phyloP scores from a whole-genome alignment of 1,140 invertebrate genomes.

The Scaptomyza pallida region DNA sequence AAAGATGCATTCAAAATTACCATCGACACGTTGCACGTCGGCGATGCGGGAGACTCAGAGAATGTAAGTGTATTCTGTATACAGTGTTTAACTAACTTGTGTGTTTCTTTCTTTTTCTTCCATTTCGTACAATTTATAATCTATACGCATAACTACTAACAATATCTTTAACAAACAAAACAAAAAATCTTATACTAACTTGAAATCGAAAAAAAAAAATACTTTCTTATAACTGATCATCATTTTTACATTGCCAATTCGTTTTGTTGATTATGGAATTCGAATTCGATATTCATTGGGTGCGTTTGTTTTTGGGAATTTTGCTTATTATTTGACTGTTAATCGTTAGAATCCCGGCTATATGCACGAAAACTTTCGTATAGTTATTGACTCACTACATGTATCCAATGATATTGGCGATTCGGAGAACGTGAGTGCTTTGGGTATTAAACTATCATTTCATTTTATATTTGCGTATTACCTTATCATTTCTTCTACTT shows the following conservation, averaged over 20 bases:
- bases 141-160: conserved; percentile 32
- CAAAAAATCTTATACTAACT: too few species aligned
- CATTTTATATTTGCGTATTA: conserved; percentile 29
- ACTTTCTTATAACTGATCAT: conserved; percentile 22
- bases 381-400: conserved; percentile 98
- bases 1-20: conserved; percentile 92
- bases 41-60: conserved; percentile 85
- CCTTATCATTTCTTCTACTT: conserved; percentile 32
- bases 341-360: conserved; percentile 96
- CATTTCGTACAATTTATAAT: conserved; percentile 25
- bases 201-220: conserved; percentile 11
- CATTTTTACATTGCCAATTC: conserved; percentile 39
- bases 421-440: conserved; percentile 91
- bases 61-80: conserved; percentile 87
- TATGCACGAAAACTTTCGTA: conserved; percentile 99
- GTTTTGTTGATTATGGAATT: conserved; percentile 38
- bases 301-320: conserved; percentile 37
- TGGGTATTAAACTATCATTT: conserved; percentile 29
- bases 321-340: conserved; percentile 35
- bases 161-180: conserved; percentile 13
- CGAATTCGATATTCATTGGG: conserved; percentile 30
- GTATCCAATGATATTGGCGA: conserved; percentile 91
- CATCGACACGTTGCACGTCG: conserved; percentile 92
- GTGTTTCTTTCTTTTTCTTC: conserved; percentile 67
- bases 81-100: conserved; percentile 64